These are phyloP conservation scores for Dufourea novaeangliae DNA, from an alignment of 1,140 invertebrate species.

Conservation along the genomic window DNA sequence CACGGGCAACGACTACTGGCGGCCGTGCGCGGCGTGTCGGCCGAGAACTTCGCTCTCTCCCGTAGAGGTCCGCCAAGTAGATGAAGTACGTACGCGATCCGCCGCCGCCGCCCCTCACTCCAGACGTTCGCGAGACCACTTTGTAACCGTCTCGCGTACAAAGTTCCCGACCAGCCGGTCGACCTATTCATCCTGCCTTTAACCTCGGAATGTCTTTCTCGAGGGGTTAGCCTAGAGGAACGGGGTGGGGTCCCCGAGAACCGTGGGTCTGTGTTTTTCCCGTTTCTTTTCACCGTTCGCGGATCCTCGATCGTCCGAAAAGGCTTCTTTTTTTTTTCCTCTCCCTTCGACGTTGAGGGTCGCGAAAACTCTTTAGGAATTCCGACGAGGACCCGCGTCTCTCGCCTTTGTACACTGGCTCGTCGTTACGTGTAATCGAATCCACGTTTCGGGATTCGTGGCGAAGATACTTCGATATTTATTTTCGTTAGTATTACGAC, in stretches of 20 bases:
- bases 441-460: no score
- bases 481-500: no score
- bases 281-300: not conserved
- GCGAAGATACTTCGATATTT: no score
- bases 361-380: no score
- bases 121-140: constrained; percentile 47
- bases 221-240: not conserved
- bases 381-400: no score
- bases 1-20: constrained; percentile 41
- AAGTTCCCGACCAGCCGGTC: constrained; percentile 27
- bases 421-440: no score
- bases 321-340: no score
- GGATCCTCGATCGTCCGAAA: not conserved
- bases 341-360: not conserved
- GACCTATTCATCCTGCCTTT: constrained; percentile 31
- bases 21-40: not conserved
- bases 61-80: constrained; percentile 50
- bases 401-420: no score
- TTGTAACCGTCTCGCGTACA: constrained; percentile 43
- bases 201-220: constrained; percentile 39
- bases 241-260: not conserved
- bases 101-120: constrained; percentile 11
- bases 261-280: not conserved
- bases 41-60: constrained; percentile 14
- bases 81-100: constrained; percentile 50